Evolutionary conservation across 2,113 vertebrate genomes (phyloP).

Genomic region (Strix aluco): DNA sequence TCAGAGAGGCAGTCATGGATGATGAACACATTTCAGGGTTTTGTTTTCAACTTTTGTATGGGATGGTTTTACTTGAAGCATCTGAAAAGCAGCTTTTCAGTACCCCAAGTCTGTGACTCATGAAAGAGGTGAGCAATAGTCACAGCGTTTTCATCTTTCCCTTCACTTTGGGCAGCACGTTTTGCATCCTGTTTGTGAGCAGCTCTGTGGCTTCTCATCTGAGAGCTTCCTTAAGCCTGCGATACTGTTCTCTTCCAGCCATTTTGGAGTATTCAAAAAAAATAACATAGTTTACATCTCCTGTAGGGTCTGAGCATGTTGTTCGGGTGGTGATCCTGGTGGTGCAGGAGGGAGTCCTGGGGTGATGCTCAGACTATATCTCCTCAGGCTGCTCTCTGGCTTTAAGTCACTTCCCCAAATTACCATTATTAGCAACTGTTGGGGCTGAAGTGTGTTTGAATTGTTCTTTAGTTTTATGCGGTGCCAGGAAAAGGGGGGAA

Average conservation of each 20-base stretch:
- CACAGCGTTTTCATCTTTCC: conserved; percentile 13
- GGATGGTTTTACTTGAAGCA: not conserved
- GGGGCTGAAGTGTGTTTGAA: not conserved
- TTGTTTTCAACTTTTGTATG: not conserved
- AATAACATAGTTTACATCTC: not conserved
- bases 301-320: not conserved
- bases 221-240: conserved; percentile 1
- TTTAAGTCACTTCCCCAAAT: not conserved
- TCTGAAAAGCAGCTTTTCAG: conserved; percentile 5
- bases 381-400: not conserved
- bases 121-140: conserved; percentile 36
- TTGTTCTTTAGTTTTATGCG: not conserved
- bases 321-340: not conserved
- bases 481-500: not conserved
- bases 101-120: not conserved
- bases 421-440: not conserved
- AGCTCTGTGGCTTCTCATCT: not conserved
- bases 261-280: not conserved
- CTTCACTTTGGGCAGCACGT: not conserved
- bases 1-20: not conserved
- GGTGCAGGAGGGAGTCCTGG: not conserved
- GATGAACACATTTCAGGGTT: not conserved
- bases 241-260: not conserved
- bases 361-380: not conserved
- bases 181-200: conserved; percentile 64